Conservation (phyloP, 2,113 vertebrate species). For the Acrocephalus arundinaceus region DNA sequence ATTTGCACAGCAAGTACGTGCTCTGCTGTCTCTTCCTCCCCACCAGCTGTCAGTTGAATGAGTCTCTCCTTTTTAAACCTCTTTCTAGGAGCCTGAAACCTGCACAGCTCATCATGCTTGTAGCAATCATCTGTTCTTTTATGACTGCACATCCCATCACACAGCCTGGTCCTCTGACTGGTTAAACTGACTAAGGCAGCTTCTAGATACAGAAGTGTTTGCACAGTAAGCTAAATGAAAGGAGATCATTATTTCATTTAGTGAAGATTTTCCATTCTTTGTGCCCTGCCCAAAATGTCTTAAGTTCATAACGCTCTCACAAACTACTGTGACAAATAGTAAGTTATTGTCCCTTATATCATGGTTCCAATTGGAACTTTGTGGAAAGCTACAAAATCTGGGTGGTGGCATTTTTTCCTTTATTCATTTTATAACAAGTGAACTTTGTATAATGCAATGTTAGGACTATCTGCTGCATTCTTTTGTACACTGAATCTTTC, state of each 20-base stretch:
- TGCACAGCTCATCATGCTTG: background rate
- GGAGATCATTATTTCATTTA: constrained; percentile 66
- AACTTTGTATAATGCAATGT: constrained; percentile 41
- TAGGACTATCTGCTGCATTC: constrained; percentile 26
- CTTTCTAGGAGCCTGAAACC: background rate
- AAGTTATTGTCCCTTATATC: constrained; percentile 47
- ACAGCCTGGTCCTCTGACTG: background rate
- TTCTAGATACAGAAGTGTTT: constrained; percentile 32
- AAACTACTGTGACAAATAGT: constrained; percentile 9
- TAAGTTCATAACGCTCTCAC: constrained; percentile 55
- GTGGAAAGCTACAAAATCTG: constrained; percentile 46
- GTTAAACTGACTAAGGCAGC: constrained; percentile 46
- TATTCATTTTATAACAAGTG: constrained; percentile 44
- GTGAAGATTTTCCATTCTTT: constrained; percentile 59
- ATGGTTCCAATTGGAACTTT: background rate
- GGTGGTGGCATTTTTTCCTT: background rate
- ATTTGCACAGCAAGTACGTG: background rate
- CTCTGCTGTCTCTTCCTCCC: background rate
- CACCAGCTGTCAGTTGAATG: background rate
- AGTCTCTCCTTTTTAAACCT: background rate
- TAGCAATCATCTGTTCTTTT: background rate
- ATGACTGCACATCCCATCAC: background rate
- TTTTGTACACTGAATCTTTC: background rate
- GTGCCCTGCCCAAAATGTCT: constrained; percentile 58
- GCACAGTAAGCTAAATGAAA: constrained; percentile 56